Evolutionary conservation across 64 coral and sea anemone species (phyloP), one percentile per base, ranked within the genome.

Genomic region (Montipora capricornis): DNA sequence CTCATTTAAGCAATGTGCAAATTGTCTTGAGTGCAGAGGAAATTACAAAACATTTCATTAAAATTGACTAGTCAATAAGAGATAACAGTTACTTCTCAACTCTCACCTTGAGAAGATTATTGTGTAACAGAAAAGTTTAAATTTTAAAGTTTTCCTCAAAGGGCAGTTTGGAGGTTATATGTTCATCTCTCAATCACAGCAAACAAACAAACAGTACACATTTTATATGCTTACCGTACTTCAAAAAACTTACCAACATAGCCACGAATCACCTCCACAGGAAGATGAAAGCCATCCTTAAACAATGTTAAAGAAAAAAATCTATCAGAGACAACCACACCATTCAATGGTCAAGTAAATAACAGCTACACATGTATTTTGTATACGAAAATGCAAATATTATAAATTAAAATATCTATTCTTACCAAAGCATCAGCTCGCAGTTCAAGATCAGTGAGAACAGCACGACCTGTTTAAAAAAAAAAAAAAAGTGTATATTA

Each of bases 391-490:
- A 64, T 64, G 10, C 14, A 64, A 4, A 12, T 1, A 16, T 14
- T 3, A 64, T 3, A 64, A 64, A 19, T 64, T 3, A 7, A 3
- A 64, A 64, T 4, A 15, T 14, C 61, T 37, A 64, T 16, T 64
- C 84, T 89, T 93, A 99, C 97, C 95, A 99, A 52, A 26, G 97
- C 97, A 94, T 99, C 97, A 74, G 96, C 95, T 87, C 89, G 88
- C 13, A 99, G 77, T 81, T 96, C 95, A 87, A 99, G 74, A 84
- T 94, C 89, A 68, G 81, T 96, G 45, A 99, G 76, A 45, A 96
- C 75, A 49, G 89, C 97, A 84, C 94, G 78, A 22, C 97, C 97
- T 99, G 53, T 20, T 87, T 50, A 88, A 70, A 70, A 24, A 45
- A 29, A 29, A 29, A 29, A 29, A 59, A 22, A 73, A 73, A 8